Evolutionary conservation across 2,113 vertebrate species (phyloP), one percentile per base, ranked within the genome.

Genomic region (Hippolais icterina): DNA sequence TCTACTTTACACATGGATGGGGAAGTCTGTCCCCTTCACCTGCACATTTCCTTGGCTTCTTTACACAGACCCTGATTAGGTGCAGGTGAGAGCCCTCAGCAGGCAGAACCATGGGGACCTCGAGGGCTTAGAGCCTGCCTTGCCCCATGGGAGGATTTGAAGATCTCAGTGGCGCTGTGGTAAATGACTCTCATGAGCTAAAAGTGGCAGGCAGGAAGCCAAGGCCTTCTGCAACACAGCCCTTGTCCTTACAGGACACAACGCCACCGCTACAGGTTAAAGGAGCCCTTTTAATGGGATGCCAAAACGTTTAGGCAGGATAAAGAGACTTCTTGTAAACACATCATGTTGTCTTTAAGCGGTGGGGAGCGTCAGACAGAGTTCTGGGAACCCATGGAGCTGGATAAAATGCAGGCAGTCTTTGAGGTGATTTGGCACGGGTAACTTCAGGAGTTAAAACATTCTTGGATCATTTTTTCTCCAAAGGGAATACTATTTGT

Each of bases 201-300:
- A 8, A 72, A 87, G 56, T 4, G 47, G 28, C 69, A 91, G 81
- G 77, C 68, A 87, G 74, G 54, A 65, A 70, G 84, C 54, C 72
- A 87, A 84, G 60, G 41, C 42, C 20, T 69, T 65, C 72, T 84
- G n/a, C 74, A 61, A 28, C 5, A 22, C 5, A 74, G 54, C 20
- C 31, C 46, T 44, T 46, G 39, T 35, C 18, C 35, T 42, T 70
- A 4, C 3, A 50, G 52, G 56, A 17, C 63, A 54, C 41, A 35
- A 2, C 13, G 24, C 23, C 39, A n/a, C 35, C 42, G 27, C 18
- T 15, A 18, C 0, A 1, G 54, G 35, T 23, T 52, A 27, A 83
- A 60, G 60, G 14, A 76, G 27, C 52, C 60, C 52, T 71, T 78
- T 57, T 59, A 52, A 52, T 0, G 1, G 28, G 44, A 41, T 82